Base-by-base conservation (phyloP, 2,888 invertebrate genomes). In the Tetramorium bicarinatum region DNA sequence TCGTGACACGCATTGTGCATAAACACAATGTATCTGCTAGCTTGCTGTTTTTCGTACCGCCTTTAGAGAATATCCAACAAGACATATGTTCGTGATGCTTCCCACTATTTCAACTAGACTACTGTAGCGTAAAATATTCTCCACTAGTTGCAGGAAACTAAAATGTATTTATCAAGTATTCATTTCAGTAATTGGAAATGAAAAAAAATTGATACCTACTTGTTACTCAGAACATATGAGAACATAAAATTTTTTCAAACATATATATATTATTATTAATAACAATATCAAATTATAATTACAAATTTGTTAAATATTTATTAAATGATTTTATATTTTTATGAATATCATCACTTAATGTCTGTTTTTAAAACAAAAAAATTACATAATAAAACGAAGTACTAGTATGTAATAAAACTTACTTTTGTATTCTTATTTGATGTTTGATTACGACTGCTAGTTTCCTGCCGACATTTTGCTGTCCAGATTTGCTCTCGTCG, bases 361-460 rank as follows among this genome's bases (percentile, higher is more conserved):
- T n/a, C 25, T n/a, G n/a, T n/a, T n/a, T n/a, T n/a, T n/a, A n/a
- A n/a, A n/a, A 13, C 13, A 11, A 9, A 18, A 49, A 9, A 25
- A 13, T 29, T 18, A 1, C 0, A n/a, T 29, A n/a, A 44, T 38
- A 59, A 74, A 74, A 59, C 15, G 1, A n/a, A 59, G 2, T 13
- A 47, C 1, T 34, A 4, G 29, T 34, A 4, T 34, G 29, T 4
- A 34, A 34, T 34, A 34, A 34, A 34, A 34, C 74, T 74, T 34
- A 74, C 74, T 61, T 84, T 47, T 44, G 74, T 74, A 82, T 62
- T 38, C 54, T 49, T 52, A 64, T 82, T 13, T 82, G 81, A 52
- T 82, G 81, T 59, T 82, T 18, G 2, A 77, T 29, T 18, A 67
- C 41, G 15, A 56, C 2, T 3, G 34, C 25, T 29, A 82, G n/a